These are phyloP conservation scores for Limonius californicus DNA, from an alignment of 1,140 invertebrate genomes.

Conservation along the genomic window DNA sequence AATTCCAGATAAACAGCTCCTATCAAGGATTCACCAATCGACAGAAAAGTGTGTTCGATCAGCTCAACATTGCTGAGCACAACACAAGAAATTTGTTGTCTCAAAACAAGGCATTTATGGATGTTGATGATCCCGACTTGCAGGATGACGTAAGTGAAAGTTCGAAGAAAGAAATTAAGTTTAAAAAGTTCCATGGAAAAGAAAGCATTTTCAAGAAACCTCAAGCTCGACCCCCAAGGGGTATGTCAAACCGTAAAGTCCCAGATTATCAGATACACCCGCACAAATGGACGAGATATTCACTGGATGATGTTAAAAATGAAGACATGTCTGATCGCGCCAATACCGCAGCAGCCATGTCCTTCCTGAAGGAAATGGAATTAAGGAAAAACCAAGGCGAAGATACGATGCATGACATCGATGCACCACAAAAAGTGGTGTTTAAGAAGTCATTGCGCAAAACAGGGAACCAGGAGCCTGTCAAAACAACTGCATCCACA, in stretches of 20 bases:
- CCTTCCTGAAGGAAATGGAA: constrained; percentile 58
- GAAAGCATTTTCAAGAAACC: constrained; percentile 75
- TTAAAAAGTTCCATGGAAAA: constrained; percentile 40
- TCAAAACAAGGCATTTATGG: constrained; percentile 27
- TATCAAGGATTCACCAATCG: constrained; percentile 36
- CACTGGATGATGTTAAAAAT: constrained; percentile 66
- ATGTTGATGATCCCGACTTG: constrained; percentile 42
- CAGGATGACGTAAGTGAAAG: constrained; percentile 42
- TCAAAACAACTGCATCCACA: constrained; percentile 35
- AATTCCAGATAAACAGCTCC: constrained; percentile 26
- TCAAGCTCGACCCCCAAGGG: constrained; percentile 52
- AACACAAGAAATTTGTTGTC: not conserved
- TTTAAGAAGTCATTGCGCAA: constrained; percentile 49
- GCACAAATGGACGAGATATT: constrained; percentile 73
- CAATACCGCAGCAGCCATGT: constrained; percentile 67
- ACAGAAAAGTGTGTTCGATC: constrained; percentile 48
- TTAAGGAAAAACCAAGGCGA: constrained; percentile 25
- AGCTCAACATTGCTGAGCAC: constrained; percentile 38
- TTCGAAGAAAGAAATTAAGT: constrained; percentile 16
- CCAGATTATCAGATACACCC: constrained; percentile 72
- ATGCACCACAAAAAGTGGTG: constrained; percentile 47
- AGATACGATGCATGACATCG: constrained; percentile 32
- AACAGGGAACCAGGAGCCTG: not conserved
- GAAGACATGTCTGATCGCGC: constrained; percentile 70
- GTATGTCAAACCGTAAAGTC: constrained; percentile 49